A percentile compares a stretch with the other conserved stretches of the same genome.
These are phyloP conservation scores for Corapipo altera DNA, from an alignment of 2,113 vertebrate genomes.

Conservation along the genomic window DNA sequence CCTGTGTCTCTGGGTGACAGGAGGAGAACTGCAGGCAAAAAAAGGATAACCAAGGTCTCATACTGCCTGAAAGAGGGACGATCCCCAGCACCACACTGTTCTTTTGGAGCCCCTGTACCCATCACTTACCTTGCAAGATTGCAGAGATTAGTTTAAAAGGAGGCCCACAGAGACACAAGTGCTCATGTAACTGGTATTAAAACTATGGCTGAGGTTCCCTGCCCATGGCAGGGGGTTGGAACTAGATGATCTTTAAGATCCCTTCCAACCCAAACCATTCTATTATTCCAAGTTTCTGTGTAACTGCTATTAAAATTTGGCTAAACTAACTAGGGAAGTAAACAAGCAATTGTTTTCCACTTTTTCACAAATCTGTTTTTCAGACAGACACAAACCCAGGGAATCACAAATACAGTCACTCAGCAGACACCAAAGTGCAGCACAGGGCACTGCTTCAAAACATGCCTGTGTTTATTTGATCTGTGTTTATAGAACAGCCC, in stretches of 20 bases:
- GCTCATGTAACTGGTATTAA: neutral
- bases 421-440: neutral
- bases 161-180: neutral
- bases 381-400: neutral
- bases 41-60: neutral
- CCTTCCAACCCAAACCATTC: neutral
- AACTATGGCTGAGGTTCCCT: neutral
- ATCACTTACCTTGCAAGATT: fast-evolving
- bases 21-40: neutral
- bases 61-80: neutral
- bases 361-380: neutral
- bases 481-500: neutral
- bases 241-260: no score
- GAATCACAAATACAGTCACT: neutral
- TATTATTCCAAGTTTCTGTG: neutral
- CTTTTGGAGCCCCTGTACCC: neutral
- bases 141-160: neutral
- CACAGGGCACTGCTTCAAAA: neutral
- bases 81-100: neutral
- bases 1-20: neutral
- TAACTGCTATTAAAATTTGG: neutral
- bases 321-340: neutral
- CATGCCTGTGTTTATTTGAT: neutral
- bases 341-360: neutral
- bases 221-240: fast-evolving